These are phyloP conservation scores for Apis mellifera DNA, from an alignment of 1,140 invertebrate genomes.

Conservation along the genomic window Amel_HAv3.1 CM009937.2:10682001-10682500, in stretches of 20 bases:
- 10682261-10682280: background rate
- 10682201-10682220: background rate
- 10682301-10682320: background rate
- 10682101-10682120: background rate
- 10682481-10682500: too few species aligned
- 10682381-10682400: too few species aligned
- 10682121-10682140: background rate
- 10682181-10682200: background rate
- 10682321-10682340: background rate
- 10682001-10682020: background rate
- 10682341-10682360: too few species aligned
- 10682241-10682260: constrained; percentile 1
- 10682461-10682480: too few species aligned
- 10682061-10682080: background rate
- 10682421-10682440: too few species aligned
- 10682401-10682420: too few species aligned
- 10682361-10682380: too few species aligned
- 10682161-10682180: constrained; percentile 10
- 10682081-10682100: background rate
- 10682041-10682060: background rate
- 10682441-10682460: too few species aligned
- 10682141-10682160: background rate
- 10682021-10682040: background rate
- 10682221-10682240: constrained; percentile 16
- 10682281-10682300: too few species aligned